These are phyloP conservation scores for Albula goreensis DNA, from an alignment of 2,113 vertebrate genomes.

Conservation along the genomic window DNA sequence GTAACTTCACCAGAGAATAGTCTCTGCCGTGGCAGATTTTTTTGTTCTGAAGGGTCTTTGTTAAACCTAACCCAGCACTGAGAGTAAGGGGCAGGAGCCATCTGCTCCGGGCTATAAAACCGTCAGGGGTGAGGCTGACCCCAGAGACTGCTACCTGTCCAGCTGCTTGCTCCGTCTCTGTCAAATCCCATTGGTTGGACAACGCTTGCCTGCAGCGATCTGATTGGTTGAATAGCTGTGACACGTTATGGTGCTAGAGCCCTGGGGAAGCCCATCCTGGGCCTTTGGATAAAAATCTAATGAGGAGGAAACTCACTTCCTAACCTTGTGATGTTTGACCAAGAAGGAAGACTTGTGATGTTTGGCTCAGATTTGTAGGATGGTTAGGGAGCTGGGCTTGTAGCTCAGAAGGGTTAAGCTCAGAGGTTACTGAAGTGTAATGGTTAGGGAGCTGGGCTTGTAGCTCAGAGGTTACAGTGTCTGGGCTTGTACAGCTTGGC, in stretches of 20 bases:
- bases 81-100: slow-evolving; percentile 61
- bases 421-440: no score
- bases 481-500: no score
- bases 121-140: slow-evolving; percentile 51
- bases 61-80: slow-evolving; percentile 53
- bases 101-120: slow-evolving; percentile 72
- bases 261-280: slow-evolving; percentile 2
- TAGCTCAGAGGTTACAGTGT: no score
- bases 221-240: slow-evolving; percentile 38
- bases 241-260: slow-evolving; percentile 28
- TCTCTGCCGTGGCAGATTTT: slow-evolving; percentile 14
- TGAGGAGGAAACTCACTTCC: not conserved
- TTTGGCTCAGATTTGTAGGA: no score
- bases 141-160: slow-evolving; percentile 50
- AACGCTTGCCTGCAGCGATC: not conserved
- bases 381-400: no score
- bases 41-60: slow-evolving; percentile 61
- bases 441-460: no score
- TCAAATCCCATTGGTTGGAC: slow-evolving; percentile 49
- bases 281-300: not conserved
- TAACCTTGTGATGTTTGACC: no score
- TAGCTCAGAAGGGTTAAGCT: no score
- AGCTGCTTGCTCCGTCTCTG: slow-evolving; percentile 36
- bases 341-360: no score
- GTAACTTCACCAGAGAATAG: slow-evolving; percentile 46